Percentiles rank a stretch among this genome's conserved stretches.
These are phyloP conservation scores for Sciurus niger DNA, from an alignment of 2,113 vertebrate species.

Conservation along the genomic window DNA sequence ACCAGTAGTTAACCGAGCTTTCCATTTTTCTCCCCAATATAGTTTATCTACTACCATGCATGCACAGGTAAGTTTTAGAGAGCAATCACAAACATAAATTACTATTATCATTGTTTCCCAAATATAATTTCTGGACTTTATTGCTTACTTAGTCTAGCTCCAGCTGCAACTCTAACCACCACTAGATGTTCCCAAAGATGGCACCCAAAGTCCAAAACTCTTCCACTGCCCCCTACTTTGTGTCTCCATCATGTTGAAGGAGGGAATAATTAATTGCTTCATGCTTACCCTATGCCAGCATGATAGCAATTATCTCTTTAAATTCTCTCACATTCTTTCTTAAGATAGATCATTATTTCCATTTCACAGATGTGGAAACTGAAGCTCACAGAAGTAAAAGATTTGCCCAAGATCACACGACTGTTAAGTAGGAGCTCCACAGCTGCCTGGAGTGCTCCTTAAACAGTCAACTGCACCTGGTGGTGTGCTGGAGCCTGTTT, in stretches of 20 bases:
- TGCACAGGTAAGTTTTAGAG: background rate
- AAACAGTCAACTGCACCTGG: background rate
- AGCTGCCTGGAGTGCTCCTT: background rate
- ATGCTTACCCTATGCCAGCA: background rate
- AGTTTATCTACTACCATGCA: background rate
- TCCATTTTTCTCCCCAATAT: background rate
- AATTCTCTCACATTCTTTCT: slow-evolving; percentile 32
- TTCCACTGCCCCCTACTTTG: background rate
- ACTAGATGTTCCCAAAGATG: background rate
- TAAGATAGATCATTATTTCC: background rate
- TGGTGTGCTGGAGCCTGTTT: background rate
- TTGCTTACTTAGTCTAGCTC: background rate
- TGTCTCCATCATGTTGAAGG: background rate
- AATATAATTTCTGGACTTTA: background rate
- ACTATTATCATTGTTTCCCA: background rate
- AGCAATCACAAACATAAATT: background rate
- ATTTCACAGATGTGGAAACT: slow-evolving; percentile 30
- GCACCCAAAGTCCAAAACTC: background rate
- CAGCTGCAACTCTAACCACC: background rate
- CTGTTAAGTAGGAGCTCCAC: background rate
- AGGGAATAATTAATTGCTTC: background rate
- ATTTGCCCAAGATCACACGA: background rate
- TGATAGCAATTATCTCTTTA: background rate
- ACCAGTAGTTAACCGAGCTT: background rate
- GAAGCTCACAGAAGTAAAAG: background rate